Percentiles rank a stretch among this genome's conserved stretches.
Evolutionary conservation across 35 echinoderm and acorn worm species (phyloP).

Genomic region (Acanthaster planci): DNA sequence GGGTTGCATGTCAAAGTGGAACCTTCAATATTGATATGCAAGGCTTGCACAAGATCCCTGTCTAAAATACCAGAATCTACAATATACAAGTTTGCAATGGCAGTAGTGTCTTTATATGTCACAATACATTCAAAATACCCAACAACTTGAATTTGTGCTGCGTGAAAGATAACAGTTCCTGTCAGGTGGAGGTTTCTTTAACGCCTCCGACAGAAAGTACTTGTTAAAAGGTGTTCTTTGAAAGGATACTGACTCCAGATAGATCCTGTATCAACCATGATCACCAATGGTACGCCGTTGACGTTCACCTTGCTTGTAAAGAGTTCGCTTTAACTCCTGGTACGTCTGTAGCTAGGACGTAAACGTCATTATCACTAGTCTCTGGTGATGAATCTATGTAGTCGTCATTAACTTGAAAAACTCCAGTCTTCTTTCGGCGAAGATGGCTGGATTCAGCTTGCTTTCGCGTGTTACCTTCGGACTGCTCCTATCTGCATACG

Average conservation of each 20-base stretch:
- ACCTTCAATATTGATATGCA: not conserved
- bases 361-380: not conserved
- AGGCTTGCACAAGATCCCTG: conserved; percentile 48
- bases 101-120: conserved; percentile 1
- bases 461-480: not conserved
- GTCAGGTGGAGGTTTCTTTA: conserved; percentile 4
- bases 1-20: not conserved
- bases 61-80: conserved; percentile 45
- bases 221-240: conserved; percentile 23
- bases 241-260: conserved; percentile 28
- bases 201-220: conserved; percentile 43
- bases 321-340: not conserved
- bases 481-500: conserved; percentile 33
- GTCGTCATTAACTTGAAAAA: not conserved
- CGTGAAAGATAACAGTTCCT: conserved; percentile 22
- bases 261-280: conserved; percentile 48
- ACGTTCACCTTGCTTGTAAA: not conserved
- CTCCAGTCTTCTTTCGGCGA: not conserved
- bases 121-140: conserved; percentile 43
- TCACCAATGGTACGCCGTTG: not conserved
- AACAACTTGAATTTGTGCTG: conserved; percentile 18
- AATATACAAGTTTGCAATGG: conserved; percentile 8
- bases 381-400: not conserved
- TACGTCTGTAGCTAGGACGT: not conserved
- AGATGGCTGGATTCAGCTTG: not conserved